Base-by-base conservation (phyloP, 2,113 vertebrate genomes). In the Petrocephalus microphthalmus region DNA sequence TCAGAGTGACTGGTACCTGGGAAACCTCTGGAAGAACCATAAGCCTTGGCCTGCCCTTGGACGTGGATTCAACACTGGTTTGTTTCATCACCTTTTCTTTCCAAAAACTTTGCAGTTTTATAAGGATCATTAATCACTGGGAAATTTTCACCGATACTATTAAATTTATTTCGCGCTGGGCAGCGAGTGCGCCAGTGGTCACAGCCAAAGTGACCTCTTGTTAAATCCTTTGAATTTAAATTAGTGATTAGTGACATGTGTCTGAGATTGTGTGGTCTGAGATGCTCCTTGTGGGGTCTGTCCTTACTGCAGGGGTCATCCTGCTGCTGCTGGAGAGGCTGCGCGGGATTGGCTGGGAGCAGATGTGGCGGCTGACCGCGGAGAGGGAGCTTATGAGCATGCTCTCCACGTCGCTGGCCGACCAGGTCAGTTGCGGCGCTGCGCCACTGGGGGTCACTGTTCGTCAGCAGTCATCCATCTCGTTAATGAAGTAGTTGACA, bases 21-120 rank as follows among this genome's bases (percentile, higher is more conserved):
- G 97, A 83, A 98, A 97, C 92, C 93, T 98, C 85, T 99, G 97
- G 98, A 99, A 97, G 92, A 99, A 99, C 93, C 97, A 99, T 93
- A 98, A 95, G 91, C 98, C 98, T 0, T 99, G 98, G 98, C 98
- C 98, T 0, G 98, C 98, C 0, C 93, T 99, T 89, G 98, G 97
- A 89, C 94, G 98, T 88, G 98, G 98, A 90, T 99, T 99, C 95
- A 99, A 99, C 94, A 99, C 98, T 2, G 98, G 98, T 99, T 90
- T 89, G 60, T 1, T 19, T 1, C 29, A 85, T 52, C 33, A 37
- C 11, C 52, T 56, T 56, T 52, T 20, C n/a, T 33, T 83, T 78
- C 17, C 33, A 42, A 83, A 42, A 37, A 47, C 81, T n/a, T 82
- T n/a, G 20, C 20, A 49, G 37, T 83, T 83, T 83, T 47, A 49